phyloP scores from a whole-genome alignment of 2,113 vertebrate species.

The Crocuta crocuta region DNA sequence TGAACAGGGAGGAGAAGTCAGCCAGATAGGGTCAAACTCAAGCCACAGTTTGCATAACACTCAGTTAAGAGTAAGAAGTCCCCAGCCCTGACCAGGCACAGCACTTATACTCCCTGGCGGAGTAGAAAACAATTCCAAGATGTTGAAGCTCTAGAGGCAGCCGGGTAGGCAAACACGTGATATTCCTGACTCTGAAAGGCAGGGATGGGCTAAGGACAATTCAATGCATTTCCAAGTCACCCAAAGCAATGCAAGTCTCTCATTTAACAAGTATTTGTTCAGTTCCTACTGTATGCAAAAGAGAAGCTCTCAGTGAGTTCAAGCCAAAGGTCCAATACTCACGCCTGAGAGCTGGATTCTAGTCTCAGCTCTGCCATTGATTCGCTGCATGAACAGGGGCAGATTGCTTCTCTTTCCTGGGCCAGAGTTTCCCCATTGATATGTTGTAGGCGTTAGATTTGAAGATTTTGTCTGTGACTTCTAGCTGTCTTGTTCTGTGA shows the following conservation, averaged over 20 bases:
- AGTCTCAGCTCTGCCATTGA: not conserved
- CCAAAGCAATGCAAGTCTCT: not conserved
- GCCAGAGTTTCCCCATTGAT: not conserved
- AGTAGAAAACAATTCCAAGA: not conserved
- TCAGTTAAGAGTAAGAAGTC: not conserved
- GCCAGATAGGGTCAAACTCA: not conserved
- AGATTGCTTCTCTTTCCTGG: not conserved
- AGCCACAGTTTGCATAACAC: not conserved
- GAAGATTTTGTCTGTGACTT: not conserved
- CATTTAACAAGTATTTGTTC: not conserved
- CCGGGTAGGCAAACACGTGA: not conserved
- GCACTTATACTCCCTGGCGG: not conserved
- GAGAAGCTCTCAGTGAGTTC: not conserved
- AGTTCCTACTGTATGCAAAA: not conserved
- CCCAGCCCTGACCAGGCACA: not conserved
- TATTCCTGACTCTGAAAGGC: not conserved
- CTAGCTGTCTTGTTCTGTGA: not conserved
- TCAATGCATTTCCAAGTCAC: not conserved
- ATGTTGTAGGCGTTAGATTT: not conserved
- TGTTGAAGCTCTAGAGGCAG: not conserved
- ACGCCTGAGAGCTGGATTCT: not conserved
- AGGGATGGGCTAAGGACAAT: not conserved
- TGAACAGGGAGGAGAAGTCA: not conserved
- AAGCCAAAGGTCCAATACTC: not conserved
- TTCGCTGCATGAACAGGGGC: not conserved